Evolutionary conservation across 1,140 invertebrate genomes (phyloP), one percentile per base, ranked within the genome.

Genomic region (Ephestia elutella): DNA sequence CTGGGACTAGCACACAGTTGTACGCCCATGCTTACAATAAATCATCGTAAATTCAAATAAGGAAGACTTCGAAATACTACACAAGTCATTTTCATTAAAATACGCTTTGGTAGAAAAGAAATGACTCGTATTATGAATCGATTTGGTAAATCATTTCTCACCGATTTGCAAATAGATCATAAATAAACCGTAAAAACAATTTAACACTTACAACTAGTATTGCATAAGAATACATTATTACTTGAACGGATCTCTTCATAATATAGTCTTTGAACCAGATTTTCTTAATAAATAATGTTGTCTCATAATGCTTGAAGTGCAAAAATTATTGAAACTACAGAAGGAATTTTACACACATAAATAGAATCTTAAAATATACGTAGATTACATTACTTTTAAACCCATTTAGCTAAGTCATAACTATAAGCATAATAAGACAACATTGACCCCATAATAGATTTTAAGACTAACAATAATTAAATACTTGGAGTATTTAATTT

Each of bases 121-220:
- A 71, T 76, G 69, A 74, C 68, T 76, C 66, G 62, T 17, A 44
- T 44, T 44, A 15, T 44, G 38, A 44, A 44, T 44, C 38, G 38
- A 44, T 54, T 54, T 18, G 28, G 51, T 48, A 11, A 35, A 10
- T 38, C 51, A 55, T 55, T 55, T 59, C 57, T 68, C 62, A 71
- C 68, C 64, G 63, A 72, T 65, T 71, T 76, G 59, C 59, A 72
- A 44, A 67, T 60, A 71, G 59, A 62, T 66, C 71, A 86, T 83
- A 83, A 86, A 85, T 84, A 83, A 80, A 78, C 80, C 72, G 78
- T 84, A 87, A 83, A 86, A 89, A 85, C 78, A 87, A 87, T 82
- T 80, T 83, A 89, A 89, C 85, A 88, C 85, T 89, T 89, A 89
- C 61, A 78, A 65, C 87, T 89, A 89, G 79, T 89, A 89, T 89